Evolutionary conservation across 2,888 invertebrate species (phyloP).

Genomic region (Choreutis nemorana): DNA sequence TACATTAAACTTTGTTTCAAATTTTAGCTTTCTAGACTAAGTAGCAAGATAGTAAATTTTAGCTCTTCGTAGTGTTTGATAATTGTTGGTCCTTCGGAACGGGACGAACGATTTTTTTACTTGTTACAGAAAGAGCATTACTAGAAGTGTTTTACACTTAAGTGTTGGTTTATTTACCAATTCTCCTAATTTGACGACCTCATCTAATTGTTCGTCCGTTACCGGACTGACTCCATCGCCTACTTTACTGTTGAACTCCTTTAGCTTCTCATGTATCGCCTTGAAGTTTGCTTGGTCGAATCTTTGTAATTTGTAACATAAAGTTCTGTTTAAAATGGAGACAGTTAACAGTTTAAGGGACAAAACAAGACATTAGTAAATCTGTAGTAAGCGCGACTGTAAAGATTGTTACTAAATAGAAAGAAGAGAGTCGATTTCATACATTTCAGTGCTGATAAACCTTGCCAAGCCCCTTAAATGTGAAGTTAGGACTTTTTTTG

Average conservation of each 20-base stretch:
- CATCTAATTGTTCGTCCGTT: constrained; percentile 64
- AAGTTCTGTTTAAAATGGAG: constrained; percentile 1
- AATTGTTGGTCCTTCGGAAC: too few relatives aligned
- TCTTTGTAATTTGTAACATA: constrained; percentile 39
- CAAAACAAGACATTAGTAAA: constrained; percentile 9
- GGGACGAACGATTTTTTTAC: too few relatives aligned
- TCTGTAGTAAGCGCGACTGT: constrained; percentile 12
- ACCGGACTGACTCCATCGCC: constrained; percentile 57
- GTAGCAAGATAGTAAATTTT: too few relatives aligned
- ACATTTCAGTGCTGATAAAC: too few relatives aligned
- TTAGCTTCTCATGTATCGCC: constrained; percentile 77
- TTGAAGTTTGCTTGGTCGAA: constrained; percentile 81
- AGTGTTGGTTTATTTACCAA: constrained; percentile 32
- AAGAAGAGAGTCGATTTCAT: too few relatives aligned
- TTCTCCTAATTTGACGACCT: constrained; percentile 71
- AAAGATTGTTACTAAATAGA: too few relatives aligned
- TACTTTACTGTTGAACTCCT: constrained; percentile 75
- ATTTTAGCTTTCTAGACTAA: too few relatives aligned
- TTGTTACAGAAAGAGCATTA: background rate
- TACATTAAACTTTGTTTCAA: too few relatives aligned
- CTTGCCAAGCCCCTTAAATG: too few relatives aligned
- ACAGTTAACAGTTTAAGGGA: constrained; percentile 41
- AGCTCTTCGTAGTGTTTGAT: too few relatives aligned
- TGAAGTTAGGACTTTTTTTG: too few relatives aligned
- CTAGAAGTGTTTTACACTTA: too few relatives aligned